Base-by-base conservation (phyloP, 2,113 vertebrate genomes). In the Chelonoidis abingdonii region DNA sequence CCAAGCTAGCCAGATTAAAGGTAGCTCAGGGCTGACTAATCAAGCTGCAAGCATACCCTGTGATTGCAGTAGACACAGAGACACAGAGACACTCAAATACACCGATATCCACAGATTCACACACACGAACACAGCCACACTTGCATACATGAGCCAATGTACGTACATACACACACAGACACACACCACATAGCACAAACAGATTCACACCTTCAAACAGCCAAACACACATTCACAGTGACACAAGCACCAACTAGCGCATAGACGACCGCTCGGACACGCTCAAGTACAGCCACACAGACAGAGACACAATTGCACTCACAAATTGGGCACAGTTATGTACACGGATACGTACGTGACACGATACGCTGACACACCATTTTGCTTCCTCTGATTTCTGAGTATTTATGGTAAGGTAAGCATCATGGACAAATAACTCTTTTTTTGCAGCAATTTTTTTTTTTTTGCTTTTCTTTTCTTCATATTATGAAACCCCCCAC, bases 401-500 rank as follows among this genome's bases (percentile, higher is more conserved):
- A 0, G 0, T 54, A 25, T 84, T 85, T 89, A 76, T 79, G 90
- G 93, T 65, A 59, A 62, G 24, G 93, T 72, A 78, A 50, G 24
- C 91, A 62, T 41, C 72, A 72, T 50, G 57, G 90, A 56, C 1
- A 4, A 3, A 14, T 21, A 78, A 25, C 57, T 86, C 83, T 31
- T 41, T 25, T 84, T 84, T 29, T 25, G 85, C 65, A 22, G 65
- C 65, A 80, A 92, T 17, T 72, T 35, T 24, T 17, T 72, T 35
- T 56, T 93, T 88, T 92, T 69, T 35, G 13, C 85, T 92, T 91
- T 91, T 22, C n/a, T 94, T 93, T 91, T 31, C 50, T 59, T 57
- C 27, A 49, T 94, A 90, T 94, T 93, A 95, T 91, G 90, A 92
- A 95, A 93, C 80, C 80, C 81, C 95, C 53, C 90, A 87, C 94